phyloP scores from a whole-genome alignment of 1,140 invertebrate species.

The Procambarus clarkii region DNA sequence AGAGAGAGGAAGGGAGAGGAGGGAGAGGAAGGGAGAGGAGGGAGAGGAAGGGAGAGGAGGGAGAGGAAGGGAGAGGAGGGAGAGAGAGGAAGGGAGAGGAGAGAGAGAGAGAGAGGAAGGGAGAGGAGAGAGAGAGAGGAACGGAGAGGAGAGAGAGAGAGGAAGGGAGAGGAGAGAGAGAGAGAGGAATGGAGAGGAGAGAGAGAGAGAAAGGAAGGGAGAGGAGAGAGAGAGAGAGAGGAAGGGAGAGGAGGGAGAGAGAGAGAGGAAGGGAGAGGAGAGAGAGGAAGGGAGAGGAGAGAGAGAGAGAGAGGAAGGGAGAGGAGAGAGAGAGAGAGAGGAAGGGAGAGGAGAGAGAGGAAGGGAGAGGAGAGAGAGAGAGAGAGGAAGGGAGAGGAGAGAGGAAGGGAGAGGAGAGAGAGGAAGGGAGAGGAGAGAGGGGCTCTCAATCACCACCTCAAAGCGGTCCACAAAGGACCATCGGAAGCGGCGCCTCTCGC shows the following conservation, averaged over 20 bases:
- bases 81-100: no score
- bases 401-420: background rate
- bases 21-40: no score
- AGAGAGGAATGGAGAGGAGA: no score
- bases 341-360: background rate
- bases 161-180: no score
- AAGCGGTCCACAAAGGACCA: constrained; percentile 24
- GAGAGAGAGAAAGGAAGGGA: no score
- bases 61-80: no score
- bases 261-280: background rate
- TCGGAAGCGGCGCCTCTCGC: constrained; percentile 4
- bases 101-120: no score
- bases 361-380: background rate
- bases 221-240: no score
- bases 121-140: no score
- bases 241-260: background rate
- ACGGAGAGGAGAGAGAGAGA: no score
- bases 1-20: no score
- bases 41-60: no score
- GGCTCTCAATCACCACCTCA: background rate
- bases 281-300: background rate
- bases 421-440: background rate
- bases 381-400: background rate
- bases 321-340: background rate
- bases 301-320: background rate